phyloP scores from a whole-genome alignment of 2,888 invertebrate species.

The Tetheella fluctuosa region DNA sequence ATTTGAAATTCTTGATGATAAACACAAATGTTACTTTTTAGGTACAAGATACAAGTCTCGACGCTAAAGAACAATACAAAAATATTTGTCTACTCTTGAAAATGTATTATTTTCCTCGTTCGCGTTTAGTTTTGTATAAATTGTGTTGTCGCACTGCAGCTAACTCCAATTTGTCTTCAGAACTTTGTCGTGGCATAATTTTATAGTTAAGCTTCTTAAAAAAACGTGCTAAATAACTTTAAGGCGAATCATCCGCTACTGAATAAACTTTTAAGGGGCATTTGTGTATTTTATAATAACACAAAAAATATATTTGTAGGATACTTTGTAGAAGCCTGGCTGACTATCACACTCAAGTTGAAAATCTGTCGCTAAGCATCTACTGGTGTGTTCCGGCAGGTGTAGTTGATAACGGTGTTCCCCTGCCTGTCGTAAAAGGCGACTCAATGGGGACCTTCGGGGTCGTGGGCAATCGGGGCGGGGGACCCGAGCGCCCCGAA shows the following conservation, averaged over 20 bases:
- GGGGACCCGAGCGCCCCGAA: no score
- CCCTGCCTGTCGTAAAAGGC: no score
- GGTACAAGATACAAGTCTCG: constrained; percentile 21
- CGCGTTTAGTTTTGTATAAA: constrained; percentile 24
- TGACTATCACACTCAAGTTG: no score
- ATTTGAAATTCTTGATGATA: constrained; percentile 17
- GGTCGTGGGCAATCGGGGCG: no score
- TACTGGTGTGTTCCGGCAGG: no score
- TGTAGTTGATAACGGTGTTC: no score
- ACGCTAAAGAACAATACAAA: constrained; percentile 25
- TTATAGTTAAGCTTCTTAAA: constrained; percentile 5
- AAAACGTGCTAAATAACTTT: background rate
- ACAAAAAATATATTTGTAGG: no score
- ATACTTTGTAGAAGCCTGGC: no score
- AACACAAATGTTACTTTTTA: constrained; percentile 21
- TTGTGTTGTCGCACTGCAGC: constrained; percentile 35
- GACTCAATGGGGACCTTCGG: no score
- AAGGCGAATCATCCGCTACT: background rate
- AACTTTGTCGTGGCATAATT: constrained; percentile 2
- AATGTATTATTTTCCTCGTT: constrained; percentile 21
- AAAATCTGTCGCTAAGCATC: no score
- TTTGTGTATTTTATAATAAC: background rate
- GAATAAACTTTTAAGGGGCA: background rate
- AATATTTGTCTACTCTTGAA: constrained; percentile 25
- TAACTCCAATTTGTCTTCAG: constrained; percentile 10